These are phyloP conservation scores for Linyphia triangularis DNA, from an alignment of 2,888 invertebrate genomes.

Conservation along the genomic window DNA sequence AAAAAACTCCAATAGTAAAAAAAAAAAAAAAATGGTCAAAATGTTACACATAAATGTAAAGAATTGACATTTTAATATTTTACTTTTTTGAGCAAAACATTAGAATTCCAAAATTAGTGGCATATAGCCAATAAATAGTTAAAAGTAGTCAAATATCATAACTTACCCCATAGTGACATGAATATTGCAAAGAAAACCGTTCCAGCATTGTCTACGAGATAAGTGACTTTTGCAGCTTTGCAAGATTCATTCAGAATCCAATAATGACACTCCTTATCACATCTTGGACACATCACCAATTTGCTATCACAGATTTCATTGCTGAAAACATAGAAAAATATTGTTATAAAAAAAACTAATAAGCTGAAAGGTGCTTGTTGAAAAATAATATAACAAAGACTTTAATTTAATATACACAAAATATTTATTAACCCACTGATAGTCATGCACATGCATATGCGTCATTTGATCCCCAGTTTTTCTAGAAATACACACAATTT, in stretches of 20 bases:
- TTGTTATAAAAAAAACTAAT: conserved; percentile 58
- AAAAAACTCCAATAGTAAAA: no score
- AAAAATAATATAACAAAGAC: conserved; percentile 77
- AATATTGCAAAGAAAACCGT: conserved; percentile 97
- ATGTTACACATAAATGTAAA: no score
- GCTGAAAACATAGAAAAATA: conserved; percentile 80
- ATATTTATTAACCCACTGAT: no score
- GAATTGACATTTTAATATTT: no score
- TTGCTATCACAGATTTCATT: conserved; percentile 86
- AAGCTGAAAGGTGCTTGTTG: background rate
- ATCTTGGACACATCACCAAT: conserved; percentile 91
- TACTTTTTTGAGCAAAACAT: no score
- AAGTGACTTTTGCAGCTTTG: conserved; percentile 90
- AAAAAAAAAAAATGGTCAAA: no score
- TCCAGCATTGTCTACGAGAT: conserved; percentile 95
- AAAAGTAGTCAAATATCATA: background rate
- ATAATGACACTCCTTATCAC: conserved; percentile 91
- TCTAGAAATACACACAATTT: no score
- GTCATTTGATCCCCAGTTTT: no score
- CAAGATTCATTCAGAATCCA: conserved; percentile 92
- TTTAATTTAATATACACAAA: no score
- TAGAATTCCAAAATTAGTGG: no score
- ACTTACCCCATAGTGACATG: conserved; percentile 95
- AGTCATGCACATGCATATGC: no score
- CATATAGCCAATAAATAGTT: no score